Base-by-base conservation (phyloP, 2,888 invertebrate genomes). In the Allolobophora icterica region DNA sequence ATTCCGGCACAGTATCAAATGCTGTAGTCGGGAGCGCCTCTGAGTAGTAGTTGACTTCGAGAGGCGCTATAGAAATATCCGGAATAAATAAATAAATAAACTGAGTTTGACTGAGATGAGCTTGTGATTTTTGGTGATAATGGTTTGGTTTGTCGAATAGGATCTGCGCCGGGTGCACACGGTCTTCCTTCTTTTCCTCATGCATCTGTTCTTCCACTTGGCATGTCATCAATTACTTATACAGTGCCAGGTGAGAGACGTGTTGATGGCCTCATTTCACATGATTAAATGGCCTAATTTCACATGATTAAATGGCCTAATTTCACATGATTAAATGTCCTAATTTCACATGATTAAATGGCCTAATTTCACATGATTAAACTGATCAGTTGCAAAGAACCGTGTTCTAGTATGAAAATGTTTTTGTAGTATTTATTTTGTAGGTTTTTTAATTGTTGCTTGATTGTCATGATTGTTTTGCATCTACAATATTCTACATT, bases 141-240 rank as follows among this genome's bases (percentile, higher is more conserved):
- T 71, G 71, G 71, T 71, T 71, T 71, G 71, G 71, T 71, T n/a
- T 71, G 30, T 71, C n/a, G n/a, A 0, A n/a, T n/a, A 71, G 71
- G 71, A 71, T 71, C 71, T n/a, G 71, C 71, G n/a, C 13, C 71
- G 8, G 71, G 71, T n/a, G 11, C 71, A n/a, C 71, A 71, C n/a
- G 71, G 71, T 71, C n/a, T 71, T 71, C n/a, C 71, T 71, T 0
- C 34, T 34, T 87, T 87, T 87, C 87, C 87, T 34, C 35, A 87
- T 8, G 4, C 87, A 35, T 34, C 87, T 87, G 87, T 87, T 87
- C 38, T 87, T 35, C 87, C 87, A 87, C 38, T 87, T 87, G 87
- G 35, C 34, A 38, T 87, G 87, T 38, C 87, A 24, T 87, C 87
- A 87, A 87, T 87, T 35, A 87, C 34, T 87, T 87, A 87, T 35